A percentile compares a stretch with the other conserved stretches of the same genome.
Conservation (phyloP, 2,113 vertebrate genomes). For the Neogale vison region DNA sequence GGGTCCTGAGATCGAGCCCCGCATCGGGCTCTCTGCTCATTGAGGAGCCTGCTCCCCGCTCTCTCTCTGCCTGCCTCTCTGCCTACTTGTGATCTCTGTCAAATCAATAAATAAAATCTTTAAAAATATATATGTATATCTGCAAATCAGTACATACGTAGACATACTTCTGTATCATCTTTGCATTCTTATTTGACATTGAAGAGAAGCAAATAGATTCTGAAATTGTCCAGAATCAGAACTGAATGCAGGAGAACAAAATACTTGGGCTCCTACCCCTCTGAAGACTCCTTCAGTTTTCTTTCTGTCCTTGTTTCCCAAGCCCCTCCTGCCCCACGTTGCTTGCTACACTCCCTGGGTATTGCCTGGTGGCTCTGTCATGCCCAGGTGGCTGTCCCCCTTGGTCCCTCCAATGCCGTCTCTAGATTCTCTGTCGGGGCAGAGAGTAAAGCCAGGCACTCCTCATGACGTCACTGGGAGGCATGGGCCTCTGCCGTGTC, state of each 20-base stretch:
- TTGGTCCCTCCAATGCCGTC: fast-evolving
- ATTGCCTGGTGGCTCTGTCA: background rate
- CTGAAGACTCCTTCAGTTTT: background rate
- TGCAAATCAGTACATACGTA: background rate
- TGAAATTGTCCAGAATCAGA: conserved; percentile 1
- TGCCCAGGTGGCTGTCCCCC: background rate
- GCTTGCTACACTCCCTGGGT: background rate
- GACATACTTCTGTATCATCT: background rate
- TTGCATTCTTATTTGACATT: conserved; percentile 14
- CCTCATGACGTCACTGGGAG: background rate
- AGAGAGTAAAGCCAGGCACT: background rate
- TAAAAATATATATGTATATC: no score
- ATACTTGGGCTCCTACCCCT: background rate
- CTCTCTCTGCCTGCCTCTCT: no score
- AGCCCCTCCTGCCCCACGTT: background rate
- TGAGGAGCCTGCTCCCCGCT: no score
- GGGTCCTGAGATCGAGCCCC: no score
- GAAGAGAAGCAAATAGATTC: conserved; percentile 25
- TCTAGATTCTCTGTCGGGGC: background rate
- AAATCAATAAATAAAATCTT: no score
- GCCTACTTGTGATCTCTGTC: no score
- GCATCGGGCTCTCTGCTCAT: no score
- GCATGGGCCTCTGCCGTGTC: background rate
- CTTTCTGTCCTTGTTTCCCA: background rate
- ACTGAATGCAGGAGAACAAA: background rate